Percentiles rank a stretch among this genome's conserved stretches.
These are phyloP conservation scores for Samia ricini DNA, from an alignment of 1,140 invertebrate genomes.

Conservation along the genomic window DNA sequence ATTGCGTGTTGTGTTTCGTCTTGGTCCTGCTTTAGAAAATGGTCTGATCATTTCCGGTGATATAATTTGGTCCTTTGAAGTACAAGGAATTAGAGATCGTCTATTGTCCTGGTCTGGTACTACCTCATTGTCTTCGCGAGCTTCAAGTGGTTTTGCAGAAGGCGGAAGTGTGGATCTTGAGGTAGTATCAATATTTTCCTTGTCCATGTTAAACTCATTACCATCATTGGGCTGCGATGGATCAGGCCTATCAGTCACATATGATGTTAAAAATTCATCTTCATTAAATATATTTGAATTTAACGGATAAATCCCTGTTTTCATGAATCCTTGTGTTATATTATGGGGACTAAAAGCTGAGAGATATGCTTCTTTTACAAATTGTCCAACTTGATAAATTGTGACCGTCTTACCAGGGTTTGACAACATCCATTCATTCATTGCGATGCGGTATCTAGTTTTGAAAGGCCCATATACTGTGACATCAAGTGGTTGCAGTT, in stretches of 20 bases:
- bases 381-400: slow-evolving; percentile 43
- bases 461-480: slow-evolving; percentile 59
- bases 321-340: neutral
- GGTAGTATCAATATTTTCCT: no score
- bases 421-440: slow-evolving; percentile 34
- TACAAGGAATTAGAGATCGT: no score
- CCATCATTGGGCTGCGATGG: no score
- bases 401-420: slow-evolving; percentile 45
- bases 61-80: no score
- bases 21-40: no score
- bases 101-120: no score
- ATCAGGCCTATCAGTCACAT: slow-evolving; percentile 1
- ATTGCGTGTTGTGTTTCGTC: no score
- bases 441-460: slow-evolving; percentile 19
- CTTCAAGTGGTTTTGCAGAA: no score
- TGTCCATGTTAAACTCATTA: no score
- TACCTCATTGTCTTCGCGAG: no score
- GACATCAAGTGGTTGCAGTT: slow-evolving; percentile 55
- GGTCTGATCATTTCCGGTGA: no score
- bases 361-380: slow-evolving; percentile 10
- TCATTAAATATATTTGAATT: neutral
- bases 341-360: neutral
- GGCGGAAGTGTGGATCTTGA: no score
- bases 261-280: neutral
- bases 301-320: neutral